These are phyloP conservation scores for Sialis fuliginosa DNA, from an alignment of 2,888 invertebrate genomes.

Conservation along the genomic window DNA sequence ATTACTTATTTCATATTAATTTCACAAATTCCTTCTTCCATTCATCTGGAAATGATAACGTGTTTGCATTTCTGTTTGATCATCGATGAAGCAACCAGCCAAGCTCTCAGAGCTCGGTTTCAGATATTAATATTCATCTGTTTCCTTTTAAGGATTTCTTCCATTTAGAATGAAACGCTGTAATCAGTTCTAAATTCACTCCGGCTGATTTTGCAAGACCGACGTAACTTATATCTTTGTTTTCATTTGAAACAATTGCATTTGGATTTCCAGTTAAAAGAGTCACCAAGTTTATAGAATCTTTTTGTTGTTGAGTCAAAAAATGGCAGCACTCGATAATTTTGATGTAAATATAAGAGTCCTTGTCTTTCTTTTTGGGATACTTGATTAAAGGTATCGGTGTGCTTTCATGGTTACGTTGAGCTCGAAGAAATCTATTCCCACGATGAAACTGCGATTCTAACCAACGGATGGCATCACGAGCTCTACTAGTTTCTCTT, in stretches of 20 bases:
- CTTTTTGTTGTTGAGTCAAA: slow-evolving; percentile 40
- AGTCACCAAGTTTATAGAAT: slow-evolving; percentile 47
- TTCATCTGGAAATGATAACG: too few relatives aligned
- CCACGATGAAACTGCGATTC: slow-evolving; percentile 76
- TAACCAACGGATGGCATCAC: slow-evolving; percentile 87
- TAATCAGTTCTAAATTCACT: slow-evolving; percentile 64
- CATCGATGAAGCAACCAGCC: too few relatives aligned
- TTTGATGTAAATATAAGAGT: slow-evolving; percentile 57
- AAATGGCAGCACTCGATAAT: slow-evolving; percentile 73
- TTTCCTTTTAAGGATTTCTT: slow-evolving; percentile 51
- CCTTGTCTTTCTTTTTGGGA: slow-evolving; percentile 58
- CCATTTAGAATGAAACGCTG: slow-evolving; percentile 72
- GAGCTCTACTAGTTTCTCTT: slow-evolving; percentile 63
- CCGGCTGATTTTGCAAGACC: slow-evolving; percentile 68
- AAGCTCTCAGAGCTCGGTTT: not conserved
- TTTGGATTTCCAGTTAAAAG: slow-evolving; percentile 47
- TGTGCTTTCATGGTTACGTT: slow-evolving; percentile 65
- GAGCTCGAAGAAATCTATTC: slow-evolving; percentile 72
- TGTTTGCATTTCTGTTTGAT: too few relatives aligned
- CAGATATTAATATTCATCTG: slow-evolving; percentile 28
- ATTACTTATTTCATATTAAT: too few relatives aligned
- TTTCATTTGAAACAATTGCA: slow-evolving; percentile 25
- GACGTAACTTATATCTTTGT: slow-evolving; percentile 52
- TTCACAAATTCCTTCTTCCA: too few relatives aligned
- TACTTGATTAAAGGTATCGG: slow-evolving; percentile 54